phyloP scores from a whole-genome alignment of 2,888 invertebrate genomes.

The Vesta saturnalis region DNA sequence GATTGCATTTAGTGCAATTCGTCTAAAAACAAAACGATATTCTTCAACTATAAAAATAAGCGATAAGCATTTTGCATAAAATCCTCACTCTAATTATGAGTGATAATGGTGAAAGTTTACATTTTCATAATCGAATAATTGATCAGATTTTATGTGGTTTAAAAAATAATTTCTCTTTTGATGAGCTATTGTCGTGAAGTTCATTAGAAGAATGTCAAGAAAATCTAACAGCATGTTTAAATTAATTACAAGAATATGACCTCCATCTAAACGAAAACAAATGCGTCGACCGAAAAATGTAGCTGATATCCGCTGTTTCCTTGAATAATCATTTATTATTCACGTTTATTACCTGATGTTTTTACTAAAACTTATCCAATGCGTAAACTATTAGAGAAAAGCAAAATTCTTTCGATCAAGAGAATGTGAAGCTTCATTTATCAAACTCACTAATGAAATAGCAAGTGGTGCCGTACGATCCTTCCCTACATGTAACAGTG shows the following conservation, averaged over 20 bases:
- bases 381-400: neutral
- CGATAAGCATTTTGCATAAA: too few relatives aligned
- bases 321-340: too few relatives aligned
- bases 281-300: neutral
- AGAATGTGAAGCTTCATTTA: neutral
- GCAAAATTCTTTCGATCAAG: neutral
- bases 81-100: too few relatives aligned
- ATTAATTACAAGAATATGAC: neutral
- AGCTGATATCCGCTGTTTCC: neutral
- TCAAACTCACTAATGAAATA: neutral
- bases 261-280: neutral
- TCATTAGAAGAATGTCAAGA: neutral
- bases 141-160: too few relatives aligned
- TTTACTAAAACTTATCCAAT: neutral
- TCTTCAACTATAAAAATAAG: too few relatives aligned
- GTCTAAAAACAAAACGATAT: too few relatives aligned
- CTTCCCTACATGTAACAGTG: neutral
- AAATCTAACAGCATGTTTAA: neutral
- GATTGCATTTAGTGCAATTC: too few relatives aligned
- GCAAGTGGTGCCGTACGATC: neutral
- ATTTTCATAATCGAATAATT: too few relatives aligned
- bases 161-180: neutral
- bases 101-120: too few relatives aligned
- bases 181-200: neutral
- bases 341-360: neutral